Evolutionary conservation across 2,797 vertebrate species (phyloP), one percentile per base, ranked within the genome.

Genomic region (Pipistrellus pipistrellus): DNA sequence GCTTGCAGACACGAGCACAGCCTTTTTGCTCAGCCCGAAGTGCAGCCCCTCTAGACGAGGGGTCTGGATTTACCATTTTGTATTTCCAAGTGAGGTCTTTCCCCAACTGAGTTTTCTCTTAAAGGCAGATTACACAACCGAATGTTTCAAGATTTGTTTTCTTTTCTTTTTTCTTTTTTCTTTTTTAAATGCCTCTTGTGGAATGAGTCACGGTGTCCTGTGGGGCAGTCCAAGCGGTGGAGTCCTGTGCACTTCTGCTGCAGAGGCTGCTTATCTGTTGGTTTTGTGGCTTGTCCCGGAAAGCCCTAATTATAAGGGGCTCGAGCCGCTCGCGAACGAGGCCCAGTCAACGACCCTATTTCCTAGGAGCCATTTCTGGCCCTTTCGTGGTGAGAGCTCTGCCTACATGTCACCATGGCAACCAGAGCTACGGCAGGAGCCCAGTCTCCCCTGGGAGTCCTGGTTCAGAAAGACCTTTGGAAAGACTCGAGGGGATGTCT

Each of bases 281-380:
- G 97, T 97, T 96, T 96, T 97, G 97, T 92, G 97, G 97, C 95
- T 96, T 96, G 97, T 97, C 95, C 55, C 6, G 78, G 88, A 97
- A 78, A 94, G 80, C 73, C 82, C 76, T 97, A 93, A 97, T 97
- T 96, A 80, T 66, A 96, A 73, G 48, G 71, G 62, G 35, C 71
- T 82, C 53, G 88, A 86, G 94, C 91, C 93, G 95, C 77, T 94
- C 84, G 35, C 82, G 95, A 96, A 38, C 96, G 62, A 83, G 94
- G 92, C 95, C 93, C 80, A 93, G 85, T 93, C 93, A 96, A 77
- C 92, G 94, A 94, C 89, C 77, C 20, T 93, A 90, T 94, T 97
- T 96, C 93, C 85, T 88, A 96, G 55, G 90, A 92, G 76, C 0
- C 48, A 62, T 93, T 96, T 92, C 92, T 96, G 82, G 75, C 51